Base-by-base conservation (phyloP, 2,888 invertebrate genomes). In the Trichogramma evanescens region DNA sequence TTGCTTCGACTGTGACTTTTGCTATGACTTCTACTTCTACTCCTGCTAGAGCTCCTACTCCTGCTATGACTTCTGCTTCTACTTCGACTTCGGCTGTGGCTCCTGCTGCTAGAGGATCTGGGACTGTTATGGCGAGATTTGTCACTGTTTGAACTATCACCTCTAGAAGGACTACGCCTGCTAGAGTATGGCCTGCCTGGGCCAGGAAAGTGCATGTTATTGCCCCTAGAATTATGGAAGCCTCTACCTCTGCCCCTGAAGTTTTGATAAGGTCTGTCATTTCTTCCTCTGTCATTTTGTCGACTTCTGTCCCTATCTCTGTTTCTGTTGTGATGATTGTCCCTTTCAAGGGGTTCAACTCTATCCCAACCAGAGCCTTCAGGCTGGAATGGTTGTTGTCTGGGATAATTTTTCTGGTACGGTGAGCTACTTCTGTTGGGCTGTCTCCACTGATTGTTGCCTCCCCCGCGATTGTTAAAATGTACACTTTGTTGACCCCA, bases 181-280 rank as follows among this genome's bases (percentile, higher is more conserved):
- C n/a, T 26, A 4, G 61, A 56, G 7, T 55, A 58, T 6, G 67
- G 62, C 64, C 68, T 69, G 39, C 66, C 68, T 26, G 65, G 66
- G 1, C 68, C 62, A 6, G 70, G 62, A 50, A 65, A 69, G 9
- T 67, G 63, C 43, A 58, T 2, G 42, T 61, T 64, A 0, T 56
- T n/a, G 3, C 63, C 61, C 42, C 65, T 65, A 5, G 42, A 2
- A 50, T 56, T 53, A 13, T 56, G 50, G 13, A 13, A 13, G 13
- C 13, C 13, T 13, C 13, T 13, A 8, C 61, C 65, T 49, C 63
- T 60, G 8, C 67, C 67, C 26, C 63, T 65, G 41, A 54, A 52
- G 26, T 64, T 63, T 10, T 63, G 61, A 56, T 65, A 58, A 10
- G 59, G 43, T 7, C 61, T 57, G 10, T 61, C 64, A 46, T 52